These are phyloP conservation scores for Agapornis roseicollis DNA, from an alignment of 2,113 vertebrate genomes.

Conservation along the genomic window DNA sequence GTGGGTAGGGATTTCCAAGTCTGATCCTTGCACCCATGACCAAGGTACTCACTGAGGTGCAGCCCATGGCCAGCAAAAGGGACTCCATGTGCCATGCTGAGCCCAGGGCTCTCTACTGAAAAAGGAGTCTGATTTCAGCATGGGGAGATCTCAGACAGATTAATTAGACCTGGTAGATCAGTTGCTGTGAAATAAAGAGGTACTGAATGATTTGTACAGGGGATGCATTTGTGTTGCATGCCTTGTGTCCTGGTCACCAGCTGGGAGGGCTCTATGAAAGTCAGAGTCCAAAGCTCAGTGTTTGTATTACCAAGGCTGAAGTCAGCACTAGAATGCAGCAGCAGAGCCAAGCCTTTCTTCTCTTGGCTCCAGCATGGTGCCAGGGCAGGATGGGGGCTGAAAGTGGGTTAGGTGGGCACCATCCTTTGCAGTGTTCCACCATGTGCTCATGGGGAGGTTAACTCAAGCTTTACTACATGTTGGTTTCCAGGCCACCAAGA, in stretches of 20 bases:
- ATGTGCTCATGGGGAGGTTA: neutral
- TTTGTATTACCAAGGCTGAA: neutral
- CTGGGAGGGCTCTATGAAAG: neutral
- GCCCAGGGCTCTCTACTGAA: neutral
- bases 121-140: neutral
- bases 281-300: neutral
- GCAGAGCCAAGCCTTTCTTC: neutral
- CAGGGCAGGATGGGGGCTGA: fast-evolving
- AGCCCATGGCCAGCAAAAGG: neutral
- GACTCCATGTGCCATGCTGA: neutral
- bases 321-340: neutral
- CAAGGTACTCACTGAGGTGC: neutral
- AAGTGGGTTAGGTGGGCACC: neutral
- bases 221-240: neutral
- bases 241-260: neutral
- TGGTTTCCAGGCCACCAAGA: neutral
- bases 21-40: neutral
- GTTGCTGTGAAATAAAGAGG: neutral
- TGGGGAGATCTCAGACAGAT: neutral
- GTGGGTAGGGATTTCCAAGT: neutral
- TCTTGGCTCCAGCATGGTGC: neutral
- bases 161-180: constrained; percentile 7
- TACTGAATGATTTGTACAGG: neutral
- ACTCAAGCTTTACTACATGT: neutral
- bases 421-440: neutral